Evolutionary conservation across 2,888 invertebrate genomes (phyloP).

Genomic region (Lepidochrysops patricia): DNA sequence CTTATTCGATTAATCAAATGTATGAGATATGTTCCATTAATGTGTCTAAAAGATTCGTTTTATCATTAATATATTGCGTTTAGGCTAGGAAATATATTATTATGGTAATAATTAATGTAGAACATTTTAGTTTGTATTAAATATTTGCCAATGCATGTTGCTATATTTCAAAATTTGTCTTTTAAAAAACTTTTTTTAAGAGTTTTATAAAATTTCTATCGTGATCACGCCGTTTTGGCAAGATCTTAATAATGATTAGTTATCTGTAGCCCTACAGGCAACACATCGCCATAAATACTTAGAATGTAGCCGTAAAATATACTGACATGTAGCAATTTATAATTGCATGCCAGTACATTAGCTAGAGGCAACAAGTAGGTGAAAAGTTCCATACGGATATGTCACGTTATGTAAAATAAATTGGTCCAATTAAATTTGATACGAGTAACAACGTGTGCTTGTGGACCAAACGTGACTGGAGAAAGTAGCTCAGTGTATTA

Average conservation of each 20-base stretch:
- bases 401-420: conserved; percentile 29
- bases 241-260: too few relatives aligned
- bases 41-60: not conserved
- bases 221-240: too few relatives aligned
- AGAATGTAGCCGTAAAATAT: not conserved
- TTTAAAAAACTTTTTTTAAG: too few relatives aligned
- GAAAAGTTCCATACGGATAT: conserved; percentile 22
- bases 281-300: too few relatives aligned
- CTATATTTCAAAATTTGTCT: too few relatives aligned
- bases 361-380: not conserved
- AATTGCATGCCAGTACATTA: not conserved
- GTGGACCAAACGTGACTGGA: conserved; percentile 37
- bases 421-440: conserved; percentile 26
- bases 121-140: too few relatives aligned
- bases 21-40: not conserved
- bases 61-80: not conserved
- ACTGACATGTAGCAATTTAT: not conserved
- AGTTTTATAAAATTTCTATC: too few relatives aligned
- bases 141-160: too few relatives aligned
- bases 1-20: conserved; percentile 2
- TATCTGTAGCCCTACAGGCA: too few relatives aligned
- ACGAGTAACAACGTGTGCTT: conserved; percentile 20
- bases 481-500: conserved; percentile 43
- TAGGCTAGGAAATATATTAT: not conserved
- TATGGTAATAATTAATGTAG: too few relatives aligned